A percentile compares a stretch with the other conserved stretches of the same genome.
These are phyloP conservation scores for Beris chalybata DNA, from an alignment of 2,888 invertebrate species.

Conservation along the genomic window DNA sequence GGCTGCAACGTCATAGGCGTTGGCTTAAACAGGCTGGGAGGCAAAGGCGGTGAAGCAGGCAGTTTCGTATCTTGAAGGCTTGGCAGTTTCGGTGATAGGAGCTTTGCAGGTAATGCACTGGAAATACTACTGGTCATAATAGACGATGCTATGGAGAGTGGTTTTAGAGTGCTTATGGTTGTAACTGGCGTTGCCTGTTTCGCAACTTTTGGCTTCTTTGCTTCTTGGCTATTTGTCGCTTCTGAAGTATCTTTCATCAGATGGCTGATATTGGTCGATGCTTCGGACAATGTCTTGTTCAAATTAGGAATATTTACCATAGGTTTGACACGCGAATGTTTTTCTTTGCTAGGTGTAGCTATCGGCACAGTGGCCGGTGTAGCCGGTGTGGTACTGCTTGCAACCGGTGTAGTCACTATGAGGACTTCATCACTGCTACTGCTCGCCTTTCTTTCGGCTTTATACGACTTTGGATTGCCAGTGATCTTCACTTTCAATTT, in stretches of 20 bases:
- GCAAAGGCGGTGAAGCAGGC: conserved; percentile 52
- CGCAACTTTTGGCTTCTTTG: neutral
- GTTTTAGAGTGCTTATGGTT: conserved; percentile 10
- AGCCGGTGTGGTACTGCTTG: neutral
- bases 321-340: conserved; percentile 20
- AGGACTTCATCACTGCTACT: conserved; percentile 40
- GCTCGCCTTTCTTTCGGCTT: conserved; percentile 41
- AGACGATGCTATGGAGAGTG: conserved; percentile 11
- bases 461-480: conserved; percentile 49
- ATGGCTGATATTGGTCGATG: conserved; percentile 46
- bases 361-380: no score
- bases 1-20: conserved; percentile 46
- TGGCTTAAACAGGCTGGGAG: conserved; percentile 53
- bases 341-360: conserved; percentile 6
- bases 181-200: conserved; percentile 5
- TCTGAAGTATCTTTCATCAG: conserved; percentile 39
- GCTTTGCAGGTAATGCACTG: neutral
- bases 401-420: conserved; percentile 23
- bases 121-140: neutral
- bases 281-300: conserved; percentile 47
- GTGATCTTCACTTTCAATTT: conserved; percentile 62
- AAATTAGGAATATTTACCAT: conserved; percentile 42
- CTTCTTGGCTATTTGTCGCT: neutral
- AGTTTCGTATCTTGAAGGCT: conserved; percentile 45
- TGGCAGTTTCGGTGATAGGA: conserved; percentile 41